phyloP scores from a whole-genome alignment of 1,140 invertebrate genomes.

The Drosophila baimaii region DNA sequence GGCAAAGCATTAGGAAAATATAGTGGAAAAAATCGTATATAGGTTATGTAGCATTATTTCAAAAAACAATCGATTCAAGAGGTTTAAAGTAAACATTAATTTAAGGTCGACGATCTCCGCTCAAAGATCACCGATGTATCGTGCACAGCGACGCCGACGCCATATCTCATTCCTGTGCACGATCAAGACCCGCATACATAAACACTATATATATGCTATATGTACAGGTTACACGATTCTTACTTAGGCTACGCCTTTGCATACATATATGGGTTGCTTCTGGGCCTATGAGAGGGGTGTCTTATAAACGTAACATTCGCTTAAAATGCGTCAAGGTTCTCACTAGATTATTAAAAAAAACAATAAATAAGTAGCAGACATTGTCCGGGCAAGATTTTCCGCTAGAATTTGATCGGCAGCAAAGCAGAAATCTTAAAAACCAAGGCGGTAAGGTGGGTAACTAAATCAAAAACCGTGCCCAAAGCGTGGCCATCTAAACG shows the following conservation, averaged over 20 bases:
- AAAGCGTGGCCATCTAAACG: constrained; percentile 51
- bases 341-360: constrained; percentile 7
- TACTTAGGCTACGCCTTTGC: constrained; percentile 37
- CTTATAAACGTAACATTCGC: constrained; percentile 39
- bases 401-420: constrained; percentile 34
- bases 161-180: constrained; percentile 48
- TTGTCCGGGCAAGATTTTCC: constrained; percentile 34
- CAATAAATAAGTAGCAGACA: constrained; percentile 16
- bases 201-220: constrained; percentile 1
- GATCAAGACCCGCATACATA: constrained; percentile 32
- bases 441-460: constrained; percentile 16
- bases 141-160: constrained; percentile 44
- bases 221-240: constrained; percentile 23
- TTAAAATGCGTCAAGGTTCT: constrained; percentile 44
- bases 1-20: constrained; percentile 83
- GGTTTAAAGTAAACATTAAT: constrained; percentile 20
- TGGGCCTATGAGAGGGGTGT: constrained; percentile 21
- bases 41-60: constrained; percentile 52
- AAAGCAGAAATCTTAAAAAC: constrained; percentile 52
- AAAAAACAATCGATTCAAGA: constrained; percentile 44
- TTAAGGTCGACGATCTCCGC: not conserved
- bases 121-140: constrained; percentile 15
- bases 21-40: constrained; percentile 57
- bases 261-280: not conserved
- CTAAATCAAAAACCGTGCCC: constrained; percentile 67